phyloP scores from a whole-genome alignment of 2,113 vertebrate genomes.

The Corvus hawaiiensis region DNA sequence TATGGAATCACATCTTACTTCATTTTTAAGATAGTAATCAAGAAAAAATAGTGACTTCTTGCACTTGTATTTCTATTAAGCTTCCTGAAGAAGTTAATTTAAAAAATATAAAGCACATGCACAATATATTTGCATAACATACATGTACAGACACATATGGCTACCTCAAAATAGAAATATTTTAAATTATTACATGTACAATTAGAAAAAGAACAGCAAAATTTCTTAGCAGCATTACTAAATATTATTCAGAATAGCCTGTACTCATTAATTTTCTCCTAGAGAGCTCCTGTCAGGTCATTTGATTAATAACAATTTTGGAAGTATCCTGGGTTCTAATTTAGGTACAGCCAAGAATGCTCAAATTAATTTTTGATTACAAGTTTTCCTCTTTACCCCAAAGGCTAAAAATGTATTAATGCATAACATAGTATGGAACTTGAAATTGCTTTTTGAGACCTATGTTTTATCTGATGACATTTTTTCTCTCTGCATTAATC shows the following conservation, averaged over 20 bases:
- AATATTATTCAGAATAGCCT: background rate
- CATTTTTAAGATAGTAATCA: background rate
- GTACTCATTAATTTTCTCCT: conserved; percentile 9
- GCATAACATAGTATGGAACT: background rate
- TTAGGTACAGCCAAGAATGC: conserved; percentile 40
- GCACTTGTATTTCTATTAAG: background rate
- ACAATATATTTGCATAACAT: background rate
- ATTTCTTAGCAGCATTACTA: background rate
- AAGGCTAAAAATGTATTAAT: conserved; percentile 27
- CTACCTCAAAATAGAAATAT: background rate
- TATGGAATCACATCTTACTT: background rate
- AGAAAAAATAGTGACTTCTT: background rate
- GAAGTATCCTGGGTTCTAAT: conserved; percentile 13
- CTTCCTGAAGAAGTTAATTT: background rate
- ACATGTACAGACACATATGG: background rate
- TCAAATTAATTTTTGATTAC: conserved; percentile 44
- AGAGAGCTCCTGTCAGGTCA: background rate
- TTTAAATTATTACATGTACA: background rate
- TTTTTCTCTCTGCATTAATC: conserved; percentile 40
- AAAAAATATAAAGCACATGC: background rate
- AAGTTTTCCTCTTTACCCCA: background rate
- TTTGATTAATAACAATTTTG: conserved; percentile 27
- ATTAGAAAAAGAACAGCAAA: background rate
- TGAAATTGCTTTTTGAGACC: conserved; percentile 43
- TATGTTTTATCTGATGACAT: conserved; percentile 38